A percentile compares a stretch with the other conserved stretches of the same genome.
These are phyloP conservation scores for Ceratosolen solmsi DNA, from an alignment of 1,140 invertebrate species.

Conservation along the genomic window DNA sequence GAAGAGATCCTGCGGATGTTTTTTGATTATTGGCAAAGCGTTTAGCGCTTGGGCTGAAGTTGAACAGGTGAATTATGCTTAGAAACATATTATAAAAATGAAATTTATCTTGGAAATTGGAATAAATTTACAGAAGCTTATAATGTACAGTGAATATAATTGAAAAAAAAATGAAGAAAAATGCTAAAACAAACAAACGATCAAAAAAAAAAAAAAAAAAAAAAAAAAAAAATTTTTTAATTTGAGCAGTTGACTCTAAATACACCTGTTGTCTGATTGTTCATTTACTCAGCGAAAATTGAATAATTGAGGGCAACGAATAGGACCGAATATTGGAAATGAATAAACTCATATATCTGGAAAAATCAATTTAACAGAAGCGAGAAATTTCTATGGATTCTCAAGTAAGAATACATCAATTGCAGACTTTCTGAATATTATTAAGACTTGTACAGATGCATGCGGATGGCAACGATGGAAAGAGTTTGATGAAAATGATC, in stretches of 20 bases:
- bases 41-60: not conserved
- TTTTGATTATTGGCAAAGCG: not conserved
- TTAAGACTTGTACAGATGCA: not conserved
- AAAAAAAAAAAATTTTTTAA: not conserved
- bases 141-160: too few relatives aligned
- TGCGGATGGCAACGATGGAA: constrained; percentile 19
- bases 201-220: too few relatives aligned
- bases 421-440: not conserved
- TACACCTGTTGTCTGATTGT: too few relatives aligned
- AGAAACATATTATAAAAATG: not conserved
- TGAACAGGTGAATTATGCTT: not conserved
- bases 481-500: constrained; percentile 31
- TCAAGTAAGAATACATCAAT: not conserved
- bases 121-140: not conserved
- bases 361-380: not conserved
- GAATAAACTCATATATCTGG: too few relatives aligned
- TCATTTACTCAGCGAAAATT: too few relatives aligned
- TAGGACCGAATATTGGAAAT: too few relatives aligned
- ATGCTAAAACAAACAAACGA: too few relatives aligned
- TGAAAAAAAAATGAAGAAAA: too few relatives aligned
- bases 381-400: not conserved
- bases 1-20: not conserved
- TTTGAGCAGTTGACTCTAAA: not conserved
- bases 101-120: not conserved
- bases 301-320: too few relatives aligned